Percentiles rank a stretch among this genome's conserved stretches.
Evolutionary conservation across 2,888 invertebrate genomes (phyloP).

Genomic region (Eudemis profundana): DNA sequence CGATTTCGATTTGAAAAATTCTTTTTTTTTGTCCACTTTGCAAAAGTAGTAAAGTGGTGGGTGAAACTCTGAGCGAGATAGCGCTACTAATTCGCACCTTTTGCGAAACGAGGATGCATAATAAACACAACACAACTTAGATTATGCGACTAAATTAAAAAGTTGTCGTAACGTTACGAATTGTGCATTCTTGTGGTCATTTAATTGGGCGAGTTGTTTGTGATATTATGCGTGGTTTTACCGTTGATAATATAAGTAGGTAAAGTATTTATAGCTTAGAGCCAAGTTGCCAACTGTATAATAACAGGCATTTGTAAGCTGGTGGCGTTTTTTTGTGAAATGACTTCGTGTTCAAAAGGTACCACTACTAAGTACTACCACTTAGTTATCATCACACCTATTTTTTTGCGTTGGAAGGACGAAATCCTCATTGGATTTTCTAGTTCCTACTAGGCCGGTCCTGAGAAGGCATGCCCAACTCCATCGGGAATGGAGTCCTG

Average conservation of each 20-base stretch:
- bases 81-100: slow-evolving; percentile 4
- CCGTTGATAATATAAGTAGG: slow-evolving; percentile 13
- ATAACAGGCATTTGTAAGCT: no score
- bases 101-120: slow-evolving; percentile 3
- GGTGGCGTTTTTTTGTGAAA: no score
- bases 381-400: no score
- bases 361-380: no score
- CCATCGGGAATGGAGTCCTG: no score
- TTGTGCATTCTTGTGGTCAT: slow-evolving; percentile 9
- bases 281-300: no score
- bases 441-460: no score
- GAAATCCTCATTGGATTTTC: no score
- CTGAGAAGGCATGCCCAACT: no score
- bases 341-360: no score
- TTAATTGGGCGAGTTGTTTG: slow-evolving; percentile 1
- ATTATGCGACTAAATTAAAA: slow-evolving; percentile 2
- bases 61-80: slow-evolving; percentile 19
- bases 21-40: neutral
- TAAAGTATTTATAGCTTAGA: neutral
- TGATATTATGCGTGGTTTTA: slow-evolving; percentile 26
- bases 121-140: neutral
- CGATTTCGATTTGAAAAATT: no score
- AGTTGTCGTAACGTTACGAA: neutral
- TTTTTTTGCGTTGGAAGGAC: no score
- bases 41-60: neutral